These are phyloP conservation scores for Tychaedon coryphoeus DNA, from an alignment of 2,113 vertebrate genomes.

Conservation along the genomic window DNA sequence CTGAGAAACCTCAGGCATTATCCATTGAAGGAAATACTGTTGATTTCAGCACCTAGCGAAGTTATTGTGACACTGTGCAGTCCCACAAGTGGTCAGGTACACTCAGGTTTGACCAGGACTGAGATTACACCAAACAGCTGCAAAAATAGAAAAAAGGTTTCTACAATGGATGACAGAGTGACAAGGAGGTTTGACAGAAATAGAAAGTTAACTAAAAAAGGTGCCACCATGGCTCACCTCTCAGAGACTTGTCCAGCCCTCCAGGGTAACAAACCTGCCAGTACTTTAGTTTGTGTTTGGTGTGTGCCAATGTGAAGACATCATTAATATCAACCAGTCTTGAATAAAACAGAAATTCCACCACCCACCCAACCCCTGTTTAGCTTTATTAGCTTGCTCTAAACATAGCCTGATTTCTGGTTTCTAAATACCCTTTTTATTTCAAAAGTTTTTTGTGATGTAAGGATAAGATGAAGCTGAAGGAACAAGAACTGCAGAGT, in stretches of 20 bases:
- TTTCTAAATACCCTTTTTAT: not conserved
- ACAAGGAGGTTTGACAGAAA: not conserved
- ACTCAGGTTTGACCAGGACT: not conserved
- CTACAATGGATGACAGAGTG: not conserved
- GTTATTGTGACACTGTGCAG: not conserved
- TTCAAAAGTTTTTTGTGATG: not conserved
- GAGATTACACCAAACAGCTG: not conserved
- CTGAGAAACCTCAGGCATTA: not conserved
- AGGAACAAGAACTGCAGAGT: not conserved
- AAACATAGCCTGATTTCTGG: not conserved
- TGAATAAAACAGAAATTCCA: not conserved
- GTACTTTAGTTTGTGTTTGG: not conserved
- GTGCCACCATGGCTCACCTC: not conserved
- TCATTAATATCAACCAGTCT: not conserved
- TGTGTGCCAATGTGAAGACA: not conserved
- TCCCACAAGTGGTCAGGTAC: not conserved
- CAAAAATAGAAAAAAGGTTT: not conserved
- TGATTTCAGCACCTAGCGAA: not conserved
- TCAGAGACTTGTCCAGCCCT: not conserved
- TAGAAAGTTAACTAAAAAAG: not conserved
- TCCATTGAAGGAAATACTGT: not conserved
- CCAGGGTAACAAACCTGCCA: not conserved
- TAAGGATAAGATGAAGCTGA: not conserved
- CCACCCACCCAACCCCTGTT: not conserved
- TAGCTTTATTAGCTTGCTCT: not conserved